Base-by-base conservation (phyloP, 1,140 invertebrate genomes). In the Microplitis mediator region DNA sequence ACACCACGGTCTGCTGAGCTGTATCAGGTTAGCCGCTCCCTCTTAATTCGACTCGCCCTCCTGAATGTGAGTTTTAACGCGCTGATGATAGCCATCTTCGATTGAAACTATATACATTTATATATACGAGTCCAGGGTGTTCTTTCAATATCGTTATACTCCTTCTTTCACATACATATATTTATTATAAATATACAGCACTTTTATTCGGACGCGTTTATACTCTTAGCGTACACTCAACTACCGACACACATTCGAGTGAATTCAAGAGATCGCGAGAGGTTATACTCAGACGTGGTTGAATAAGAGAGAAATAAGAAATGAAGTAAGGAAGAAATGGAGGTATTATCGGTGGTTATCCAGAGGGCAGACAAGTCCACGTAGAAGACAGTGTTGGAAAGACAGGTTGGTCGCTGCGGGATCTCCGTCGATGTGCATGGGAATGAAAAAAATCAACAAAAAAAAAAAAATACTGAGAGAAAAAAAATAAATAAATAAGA, bases 401-500 rank as follows among this genome's bases (percentile, higher is more conserved):
- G 86, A 85, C 84, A 85, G 84, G 85, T 86, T 84, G 77, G 79
- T 79, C 85, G 78, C 85, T 76, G 81, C 81, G 82, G 83, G 81
- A 81, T 83, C 80, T 81, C 72, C 74, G 74, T 75, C 77, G 80
- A 79, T 76, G 76, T 75, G 72, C 73, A 77, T 75, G 72, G 73
- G 78, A 79, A 56, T 51, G 9, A 72, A 70, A 39, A 71, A 74
- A 45, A 45, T 11, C 2, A 45, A 11, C 11, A 45, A 45, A 45
- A 45, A 45, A 73, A 69, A 39, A 56, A 54, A 62, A 60, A 45
- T 66, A 70, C 11, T 52, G 52, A 69, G 69, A 71, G 45, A 56
- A 64, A 54, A 65, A 67, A 45, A 52, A 35, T 50, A 50, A 52
- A 45, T 45, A 73, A 52, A 67, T 71, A 56, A 61, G 52, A 50